Percentiles rank a stretch among this genome's conserved stretches.
Conservation (phyloP, 2,888 invertebrate species). For the Coelopa pilipes region DNA sequence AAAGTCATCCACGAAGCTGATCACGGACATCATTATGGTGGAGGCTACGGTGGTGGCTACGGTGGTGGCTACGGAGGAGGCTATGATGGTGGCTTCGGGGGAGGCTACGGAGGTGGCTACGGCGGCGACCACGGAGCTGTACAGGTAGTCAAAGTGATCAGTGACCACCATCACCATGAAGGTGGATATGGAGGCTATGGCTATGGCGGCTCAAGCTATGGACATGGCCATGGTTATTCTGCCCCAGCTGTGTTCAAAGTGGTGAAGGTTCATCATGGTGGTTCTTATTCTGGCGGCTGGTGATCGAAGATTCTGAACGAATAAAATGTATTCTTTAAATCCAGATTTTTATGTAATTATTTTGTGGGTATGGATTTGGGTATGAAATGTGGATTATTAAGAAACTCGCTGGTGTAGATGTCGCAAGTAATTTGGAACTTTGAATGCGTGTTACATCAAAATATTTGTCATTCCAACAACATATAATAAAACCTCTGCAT, state of each 20-base stretch:
- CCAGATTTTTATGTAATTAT: too few species aligned
- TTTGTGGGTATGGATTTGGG: too few species aligned
- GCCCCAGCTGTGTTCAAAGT: neutral
- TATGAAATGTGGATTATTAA: too few species aligned
- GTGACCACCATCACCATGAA: neutral
- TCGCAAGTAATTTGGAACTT: neutral
- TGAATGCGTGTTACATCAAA: too few species aligned
- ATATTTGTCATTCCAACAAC: too few species aligned
- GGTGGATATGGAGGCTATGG: neutral
- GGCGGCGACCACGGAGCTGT: slow-evolving; percentile 35
- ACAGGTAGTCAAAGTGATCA: slow-evolving; percentile 3
- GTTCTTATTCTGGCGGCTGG: neutral
- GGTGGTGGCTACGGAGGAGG: neutral
- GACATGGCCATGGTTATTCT: neutral
- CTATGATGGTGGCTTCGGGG: slow-evolving; percentile 35
- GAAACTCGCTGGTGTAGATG: neutral
- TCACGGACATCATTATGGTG: slow-evolving; percentile 19
- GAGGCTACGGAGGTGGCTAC: slow-evolving; percentile 28
- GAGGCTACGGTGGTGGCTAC: slow-evolving; percentile 16
- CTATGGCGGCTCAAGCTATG: neutral
- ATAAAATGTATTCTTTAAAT: too few species aligned
- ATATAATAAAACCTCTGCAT: too few species aligned
- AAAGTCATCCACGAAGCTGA: slow-evolving; percentile 48
- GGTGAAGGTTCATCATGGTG: neutral
- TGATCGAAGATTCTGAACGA: neutral